phyloP scores from a whole-genome alignment of 1,140 invertebrate genomes.

The Bombus fervidus region DNA sequence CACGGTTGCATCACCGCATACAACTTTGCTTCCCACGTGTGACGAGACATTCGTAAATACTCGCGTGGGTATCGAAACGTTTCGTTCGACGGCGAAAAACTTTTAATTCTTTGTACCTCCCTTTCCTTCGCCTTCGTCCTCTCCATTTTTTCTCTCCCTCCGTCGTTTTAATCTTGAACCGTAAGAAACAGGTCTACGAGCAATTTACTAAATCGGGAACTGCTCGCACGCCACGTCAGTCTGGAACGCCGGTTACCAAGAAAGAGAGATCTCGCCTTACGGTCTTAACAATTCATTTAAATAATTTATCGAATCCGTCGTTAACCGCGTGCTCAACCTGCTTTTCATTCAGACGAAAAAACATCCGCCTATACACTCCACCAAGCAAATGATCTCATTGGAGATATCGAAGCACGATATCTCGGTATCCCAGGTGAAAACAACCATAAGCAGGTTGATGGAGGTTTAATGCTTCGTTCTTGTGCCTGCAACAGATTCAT shows the following conservation, averaged over 20 bases:
- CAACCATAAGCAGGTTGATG: constrained; percentile 23
- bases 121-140: neutral
- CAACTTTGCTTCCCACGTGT: constrained; percentile 53
- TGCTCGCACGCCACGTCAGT: neutral
- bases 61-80: constrained; percentile 46
- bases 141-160: neutral
- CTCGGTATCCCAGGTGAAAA: constrained; percentile 9
- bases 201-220: constrained; percentile 1
- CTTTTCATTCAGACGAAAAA: constrained; percentile 17
- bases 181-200: neutral
- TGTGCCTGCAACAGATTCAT: neutral
- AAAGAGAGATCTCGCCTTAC: neutral
- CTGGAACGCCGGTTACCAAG: neutral
- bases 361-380: neutral
- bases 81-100: constrained; percentile 5
- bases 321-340: constrained; percentile 23
- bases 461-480: neutral
- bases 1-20: constrained; percentile 51
- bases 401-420: constrained; percentile 34
- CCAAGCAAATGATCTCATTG: constrained; percentile 39
- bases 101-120: neutral
- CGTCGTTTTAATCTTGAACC: neutral
- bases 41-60: constrained; percentile 30
- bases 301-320: constrained; percentile 27
- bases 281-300: constrained; percentile 35